Evolutionary conservation across 2,113 vertebrate species (phyloP), one percentile per base, ranked within the genome.

Genomic region (Rana temporaria): DNA sequence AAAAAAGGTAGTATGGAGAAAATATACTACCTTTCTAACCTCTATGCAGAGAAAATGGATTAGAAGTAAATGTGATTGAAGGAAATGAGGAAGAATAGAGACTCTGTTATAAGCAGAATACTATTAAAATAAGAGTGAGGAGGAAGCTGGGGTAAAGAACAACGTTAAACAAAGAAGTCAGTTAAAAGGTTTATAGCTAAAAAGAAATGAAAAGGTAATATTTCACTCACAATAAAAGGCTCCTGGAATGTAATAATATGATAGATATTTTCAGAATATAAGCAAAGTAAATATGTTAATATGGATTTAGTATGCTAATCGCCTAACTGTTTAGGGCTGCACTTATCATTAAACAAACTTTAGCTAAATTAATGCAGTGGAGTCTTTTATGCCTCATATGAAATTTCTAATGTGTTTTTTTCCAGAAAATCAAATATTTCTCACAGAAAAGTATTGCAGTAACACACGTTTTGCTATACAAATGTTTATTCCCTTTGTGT

Each of bases 41-140:
- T 42, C n/a, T 38, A 75, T 38, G 38, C 56, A 38, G 56, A 75
- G 72, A 34, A 60, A n/a, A 56, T 19, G 71, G 72, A 75, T 75
- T 75, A 75, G 32, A 42, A 75, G 32, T 5, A 75, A 74, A 32
- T 16, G 55, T 60, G 71, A 74, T 74, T 59, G 4, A 16, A 34
- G 72, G 72, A 75, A 38, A 60, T 74, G 71, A 34, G 59, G 52
- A 75, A 75, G 72, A 75, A 74, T 74, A 74, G 71, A 42, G 34
- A 34, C 56, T 75, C n/a, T 38, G 72, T n/a, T n/a, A 75, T 75
- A 75, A 75, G 72, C 19, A 62, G 71, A 75, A 75, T 60, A 56
- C 72, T 75, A 75, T 75, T 75, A 75, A 75, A 75, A 57, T 6
- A 32, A 22, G n/a, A 15, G 57, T 42, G 30, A 60, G 72, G 6